A percentile compares a stretch with the other conserved stretches of the same genome.
Conservation (phyloP, 2,888 invertebrate genomes). For the Priocnemis perturbator region DNA sequence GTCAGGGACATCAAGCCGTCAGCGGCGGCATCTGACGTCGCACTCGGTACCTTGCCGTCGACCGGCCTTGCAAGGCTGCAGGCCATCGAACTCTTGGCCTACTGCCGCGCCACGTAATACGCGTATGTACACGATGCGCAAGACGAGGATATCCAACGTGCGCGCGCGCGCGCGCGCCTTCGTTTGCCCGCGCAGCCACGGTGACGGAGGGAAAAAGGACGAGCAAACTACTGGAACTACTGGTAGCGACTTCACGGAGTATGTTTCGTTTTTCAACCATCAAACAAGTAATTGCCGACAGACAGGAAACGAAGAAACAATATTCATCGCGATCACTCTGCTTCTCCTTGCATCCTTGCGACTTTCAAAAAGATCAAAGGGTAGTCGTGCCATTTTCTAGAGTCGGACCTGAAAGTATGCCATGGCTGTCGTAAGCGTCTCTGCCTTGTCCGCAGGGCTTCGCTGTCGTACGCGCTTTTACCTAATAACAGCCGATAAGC, state of each 20-base stretch:
- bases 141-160: conserved; percentile 50
- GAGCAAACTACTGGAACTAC: conserved; percentile 19
- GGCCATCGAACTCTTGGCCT: conserved; percentile 72
- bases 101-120: conserved; percentile 62
- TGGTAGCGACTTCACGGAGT: conserved; percentile 24
- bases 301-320: no score
- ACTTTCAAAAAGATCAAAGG: no score
- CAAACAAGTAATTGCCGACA: no score
- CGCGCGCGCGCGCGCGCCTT: conserved; percentile 12
- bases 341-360: no score
- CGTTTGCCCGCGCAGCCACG: neutral
- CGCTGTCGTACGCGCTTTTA: conserved; percentile 55
- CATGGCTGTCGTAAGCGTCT: conserved; percentile 48
- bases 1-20: neutral
- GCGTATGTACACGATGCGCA: conserved; percentile 40
- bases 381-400: no score
- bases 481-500: conserved; percentile 48
- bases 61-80: conserved; percentile 73
- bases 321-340: no score
- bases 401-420: conserved; percentile 40
- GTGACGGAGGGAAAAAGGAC: conserved; percentile 39
- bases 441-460: conserved; percentile 50
- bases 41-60: conserved; percentile 34
- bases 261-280: no score
- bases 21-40: conserved; percentile 48